A percentile compares a stretch with the other conserved stretches of the same genome.
Conservation (phyloP, 2,888 invertebrate species). For the Auanema freiburgensis region DNA sequence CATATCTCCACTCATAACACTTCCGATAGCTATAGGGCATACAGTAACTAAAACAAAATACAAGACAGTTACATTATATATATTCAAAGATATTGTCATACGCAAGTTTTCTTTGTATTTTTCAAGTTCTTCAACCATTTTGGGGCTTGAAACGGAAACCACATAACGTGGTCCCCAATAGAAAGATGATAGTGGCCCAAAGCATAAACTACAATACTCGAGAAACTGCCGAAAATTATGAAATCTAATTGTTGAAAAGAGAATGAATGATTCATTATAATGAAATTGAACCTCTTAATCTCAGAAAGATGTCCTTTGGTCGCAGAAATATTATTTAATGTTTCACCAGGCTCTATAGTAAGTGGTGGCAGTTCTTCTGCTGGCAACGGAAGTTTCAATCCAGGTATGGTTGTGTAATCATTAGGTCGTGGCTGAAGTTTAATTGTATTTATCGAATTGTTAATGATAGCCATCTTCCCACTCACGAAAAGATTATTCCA, state of each 20-base stretch:
- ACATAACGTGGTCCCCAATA: slow-evolving; percentile 40
- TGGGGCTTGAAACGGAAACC: slow-evolving; percentile 20
- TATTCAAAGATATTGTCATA: slow-evolving; percentile 3
- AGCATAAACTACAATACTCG: slow-evolving; percentile 19
- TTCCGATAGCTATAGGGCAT: slow-evolving; percentile 24
- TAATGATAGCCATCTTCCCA: neutral
- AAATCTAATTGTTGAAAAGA: slow-evolving; percentile 4
- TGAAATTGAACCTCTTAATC: slow-evolving; percentile 18
- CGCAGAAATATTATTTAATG: slow-evolving; percentile 10
- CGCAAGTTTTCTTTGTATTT: slow-evolving; percentile 17
- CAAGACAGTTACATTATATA: neutral
- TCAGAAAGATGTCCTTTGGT: slow-evolving; percentile 25
- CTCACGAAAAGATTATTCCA: slow-evolving; percentile 14
- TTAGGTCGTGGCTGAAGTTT: slow-evolving; percentile 46
- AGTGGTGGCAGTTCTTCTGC: slow-evolving; percentile 25
- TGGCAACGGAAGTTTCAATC: slow-evolving; percentile 32
- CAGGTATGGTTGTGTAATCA: slow-evolving; percentile 56
- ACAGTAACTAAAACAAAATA: slow-evolving; percentile 22
- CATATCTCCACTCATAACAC: slow-evolving; percentile 21
- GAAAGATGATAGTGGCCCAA: slow-evolving; percentile 35
- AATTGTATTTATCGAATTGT: neutral
- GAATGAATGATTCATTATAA: neutral
- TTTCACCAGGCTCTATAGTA: slow-evolving; percentile 17
- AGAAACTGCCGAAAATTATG: slow-evolving; percentile 25
- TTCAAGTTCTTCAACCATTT: slow-evolving; percentile 13